Evolutionary conservation across 2,113 vertebrate genomes (phyloP), one percentile per base, ranked within the genome.

Genomic region (Galbula dea): DNA sequence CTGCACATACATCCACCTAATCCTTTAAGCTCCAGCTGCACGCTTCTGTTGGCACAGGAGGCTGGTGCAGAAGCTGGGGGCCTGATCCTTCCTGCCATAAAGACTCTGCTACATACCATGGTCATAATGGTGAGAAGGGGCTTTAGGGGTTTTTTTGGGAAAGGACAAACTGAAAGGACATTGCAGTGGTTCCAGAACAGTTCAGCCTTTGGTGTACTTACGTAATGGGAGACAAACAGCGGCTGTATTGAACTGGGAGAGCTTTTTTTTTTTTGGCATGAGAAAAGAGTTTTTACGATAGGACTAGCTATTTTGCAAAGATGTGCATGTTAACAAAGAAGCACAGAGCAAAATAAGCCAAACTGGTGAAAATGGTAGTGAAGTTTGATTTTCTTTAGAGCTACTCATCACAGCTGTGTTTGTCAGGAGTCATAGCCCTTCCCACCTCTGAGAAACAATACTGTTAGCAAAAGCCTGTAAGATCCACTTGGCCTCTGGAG

Each of bases 1-100:
- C 83, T 23, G 72, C 83, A 46, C 94, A 69, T 37, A 10, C 67
- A 22, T 8, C 39, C 91, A 45, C 87, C 9, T 73, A 76, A 91
- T 94, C 91, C 95, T 74, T 88, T 89, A 66, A 97, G 82, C 94
- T 48, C 51, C 72, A 19, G 81, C 95, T 43, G 29, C 62, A 19
- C 2, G 29, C 87, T 52, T 10, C 3, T 41, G 37, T 8, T 93
- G 97, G 95, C 8, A 9, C 67, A 17, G 59, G n/a, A 48, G 32
- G 63, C 81, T 43, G 16, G 41, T 89, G 83, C 79, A 72, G 54
- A 87, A 94, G 39, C 49, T 36, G 68, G 84, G 72, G 54, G 30
- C 73, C 72, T 37, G 85, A 72, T 63, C 39, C 61, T 41, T 93
- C 82, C 78, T 88, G 75, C 86, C 54, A 7, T 4, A 0, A 49